Base-by-base conservation (phyloP, 2,113 vertebrate species). In the Macquaria australasica region DNA sequence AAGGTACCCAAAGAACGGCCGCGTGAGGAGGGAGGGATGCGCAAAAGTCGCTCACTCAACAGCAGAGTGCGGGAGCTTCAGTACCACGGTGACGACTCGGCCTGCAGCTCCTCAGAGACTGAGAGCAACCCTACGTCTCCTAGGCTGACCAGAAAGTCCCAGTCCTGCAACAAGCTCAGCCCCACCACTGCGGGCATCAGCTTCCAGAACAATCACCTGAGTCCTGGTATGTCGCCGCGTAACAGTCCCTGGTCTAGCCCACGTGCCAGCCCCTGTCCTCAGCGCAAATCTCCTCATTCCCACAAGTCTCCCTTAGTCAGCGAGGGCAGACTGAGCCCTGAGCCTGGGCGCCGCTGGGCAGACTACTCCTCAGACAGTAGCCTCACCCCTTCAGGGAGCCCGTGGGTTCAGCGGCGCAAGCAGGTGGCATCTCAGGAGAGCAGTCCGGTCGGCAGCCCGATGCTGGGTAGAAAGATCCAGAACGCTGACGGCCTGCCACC, bases 311-410 rank as follows among this genome's bases (percentile, higher is more conserved):
- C 97, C 0, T 87, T 99, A 67, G 97, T 95, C 0, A 96, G 95
- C 68, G 96, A 97, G 64, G 92, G 95, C 25, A 94, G 96, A 31
- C 94, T 96, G 37, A 97, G 96, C 68, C 87, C 91, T 0, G 96
- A 96, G 74, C 39, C 95, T 0, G 97, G 97, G 0, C 97, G 95
- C 23, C 97, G 96, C 60, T 95, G 96, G 84, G 94, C 83, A 1
- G 98, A 99, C 93, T 98, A 98, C 87, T 99, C 98, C 31, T 99
- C 98, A 0, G 98, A 99, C 80, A 99, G 98, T 92, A 99, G 98
- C 58, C 86, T 95, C 83, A 99, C 98, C 0, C 98, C 98, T 6
- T 99, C 96, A 0, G 96, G 97, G n/a, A 99, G 98, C 82, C 98
- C 98, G 0, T 99, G 98, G 98, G 97, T 98, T 4, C 98, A 97